Conservation (phyloP, 2,888 invertebrate genomes). For the Aporophyla nigra region DNA sequence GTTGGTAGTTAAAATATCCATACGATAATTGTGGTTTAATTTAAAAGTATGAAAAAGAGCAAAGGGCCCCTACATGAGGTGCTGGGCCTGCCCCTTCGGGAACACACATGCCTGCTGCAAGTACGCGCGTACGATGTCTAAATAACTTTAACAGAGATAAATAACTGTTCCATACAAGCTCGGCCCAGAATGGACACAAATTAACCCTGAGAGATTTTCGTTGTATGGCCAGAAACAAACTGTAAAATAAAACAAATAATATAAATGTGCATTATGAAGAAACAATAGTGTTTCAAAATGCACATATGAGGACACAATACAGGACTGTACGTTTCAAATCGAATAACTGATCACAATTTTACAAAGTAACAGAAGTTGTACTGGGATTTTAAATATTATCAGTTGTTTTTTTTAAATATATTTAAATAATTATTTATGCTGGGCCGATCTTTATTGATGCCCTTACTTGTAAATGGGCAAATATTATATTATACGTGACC, state of each 20-base stretch:
- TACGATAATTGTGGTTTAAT: not conserved
- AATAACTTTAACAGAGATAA: not conserved
- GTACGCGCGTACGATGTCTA: not conserved
- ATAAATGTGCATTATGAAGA: not conserved
- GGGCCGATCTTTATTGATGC: not conserved
- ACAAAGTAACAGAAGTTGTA: not conserved
- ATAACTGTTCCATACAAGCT: not conserved
- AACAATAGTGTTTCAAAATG: too few relatives aligned
- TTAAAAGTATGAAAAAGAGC: not conserved
- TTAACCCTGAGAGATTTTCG: not conserved
- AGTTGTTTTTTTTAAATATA: not conserved
- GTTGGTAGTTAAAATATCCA: slow-evolving; percentile 68
- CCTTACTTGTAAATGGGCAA: not conserved
- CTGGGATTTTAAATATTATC: not conserved
- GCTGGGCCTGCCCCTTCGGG: too few relatives aligned
- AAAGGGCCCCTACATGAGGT: too few relatives aligned
- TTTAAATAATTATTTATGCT: not conserved
- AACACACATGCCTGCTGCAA: not conserved
- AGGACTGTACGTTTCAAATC: too few relatives aligned
- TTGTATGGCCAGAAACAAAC: not conserved
- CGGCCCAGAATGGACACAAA: not conserved
- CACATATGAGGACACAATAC: too few relatives aligned
- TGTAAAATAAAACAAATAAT: not conserved
- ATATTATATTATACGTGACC: not conserved
- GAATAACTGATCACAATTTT: not conserved